Evolutionary conservation across 2,797 vertebrate genomes (phyloP), one percentile per base, ranked within the genome.

Genomic region (Discoglossus pictus): DNA sequence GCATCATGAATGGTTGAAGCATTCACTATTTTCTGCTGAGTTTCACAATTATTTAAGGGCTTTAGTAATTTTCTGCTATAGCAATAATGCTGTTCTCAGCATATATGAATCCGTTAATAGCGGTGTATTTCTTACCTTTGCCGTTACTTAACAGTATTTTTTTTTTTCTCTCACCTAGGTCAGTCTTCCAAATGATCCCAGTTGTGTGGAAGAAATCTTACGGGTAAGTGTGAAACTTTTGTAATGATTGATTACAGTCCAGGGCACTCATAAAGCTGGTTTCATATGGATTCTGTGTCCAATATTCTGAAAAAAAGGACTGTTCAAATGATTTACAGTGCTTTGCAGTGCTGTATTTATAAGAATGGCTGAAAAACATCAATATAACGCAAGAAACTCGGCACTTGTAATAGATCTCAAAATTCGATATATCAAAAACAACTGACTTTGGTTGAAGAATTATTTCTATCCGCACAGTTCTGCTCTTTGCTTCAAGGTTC

Each of bases 171-270:
- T 74, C 77, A 68, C 72, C 55, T 83, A 98, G 96, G 92, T 94
- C 86, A 90, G 86, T 78, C 91, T 97, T 81, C 88, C 94, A 76
- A 97, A 88, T 76, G 94, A 98, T 77, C 92, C 95, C 86, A 96
- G 88, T 87, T 97, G 95, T 79, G 96, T 98, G 74, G 96, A 98
- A 80, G 96, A 98, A 88, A 98, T 98, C 86, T 81, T 98, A 71
- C 87, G 94, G 90, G 96, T 98, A 84, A 88, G 94, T 92, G 76
- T 73, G 54, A 70, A 21, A 24, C 13, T 70, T n/a, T 58, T 47
- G 6, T 24, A 16, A 35, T 50, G 17, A 31, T 21, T 40, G 7
- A 35, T 48, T 10, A 25, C 17, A 35, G 39, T 44, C 20, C 25
- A 12, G 36, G 34, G 18, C 17, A n/a, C 23, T 2, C 21, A 3